Conservation (phyloP, 2,888 invertebrate species). For the Lasioglossum zephyrum region DNA sequence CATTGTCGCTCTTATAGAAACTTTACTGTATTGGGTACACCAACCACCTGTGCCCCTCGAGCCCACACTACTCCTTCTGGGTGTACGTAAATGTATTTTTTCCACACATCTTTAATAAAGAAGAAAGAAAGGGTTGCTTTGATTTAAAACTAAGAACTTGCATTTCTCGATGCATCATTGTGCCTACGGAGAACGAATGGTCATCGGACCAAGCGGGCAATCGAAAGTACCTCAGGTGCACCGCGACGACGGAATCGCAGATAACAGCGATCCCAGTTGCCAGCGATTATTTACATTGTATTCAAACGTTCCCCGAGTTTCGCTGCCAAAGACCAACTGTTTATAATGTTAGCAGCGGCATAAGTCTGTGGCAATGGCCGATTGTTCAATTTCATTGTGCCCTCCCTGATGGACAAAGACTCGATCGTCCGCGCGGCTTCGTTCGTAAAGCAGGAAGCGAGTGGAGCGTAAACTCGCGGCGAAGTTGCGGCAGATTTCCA, state of each 20-base stretch:
- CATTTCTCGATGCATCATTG: neutral
- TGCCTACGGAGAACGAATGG: neutral
- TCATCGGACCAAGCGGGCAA: neutral
- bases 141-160: neutral
- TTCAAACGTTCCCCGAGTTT: neutral
- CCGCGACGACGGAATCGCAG: neutral
- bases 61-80: too few species aligned
- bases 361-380: slow-evolving; percentile 2
- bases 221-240: neutral
- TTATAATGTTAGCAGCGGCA: neutral
- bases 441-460: neutral
- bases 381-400: neutral
- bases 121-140: too few species aligned
- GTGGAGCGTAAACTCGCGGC: neutral
- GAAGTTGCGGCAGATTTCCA: slow-evolving; percentile 2
- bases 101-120: too few species aligned
- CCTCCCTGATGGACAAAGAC: neutral
- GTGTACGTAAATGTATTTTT: too few species aligned
- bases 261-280: neutral
- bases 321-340: neutral
- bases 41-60: too few species aligned
- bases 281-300: neutral
- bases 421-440: neutral
- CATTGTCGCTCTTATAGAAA: too few species aligned
- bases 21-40: too few species aligned